Conservation (phyloP, 2,888 invertebrate genomes). For the Nemotelus nigrinus region DNA sequence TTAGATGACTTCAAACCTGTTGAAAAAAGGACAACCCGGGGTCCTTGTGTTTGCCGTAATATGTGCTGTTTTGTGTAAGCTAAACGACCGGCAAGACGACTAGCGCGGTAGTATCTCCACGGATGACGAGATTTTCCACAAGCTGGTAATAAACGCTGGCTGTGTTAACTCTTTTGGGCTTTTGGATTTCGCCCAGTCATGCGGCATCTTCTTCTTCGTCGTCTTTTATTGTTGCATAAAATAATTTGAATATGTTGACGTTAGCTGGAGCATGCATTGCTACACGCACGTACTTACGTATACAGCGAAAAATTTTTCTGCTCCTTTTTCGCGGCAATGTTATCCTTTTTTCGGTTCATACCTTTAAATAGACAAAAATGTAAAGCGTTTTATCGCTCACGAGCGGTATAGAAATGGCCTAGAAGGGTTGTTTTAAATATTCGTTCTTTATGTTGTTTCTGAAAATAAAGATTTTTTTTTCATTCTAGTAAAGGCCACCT, state of each 20-base stretch:
- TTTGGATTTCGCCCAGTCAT: conserved; percentile 18
- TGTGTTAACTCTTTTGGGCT: conserved; percentile 12
- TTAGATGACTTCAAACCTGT: neutral
- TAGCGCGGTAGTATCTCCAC: too few species aligned
- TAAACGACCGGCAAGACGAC: conserved; percentile 8
- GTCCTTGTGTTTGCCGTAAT: conserved; percentile 1
- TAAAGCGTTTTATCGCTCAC: conserved; percentile 16
- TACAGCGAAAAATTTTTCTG: neutral
- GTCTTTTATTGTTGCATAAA: conserved; percentile 32
- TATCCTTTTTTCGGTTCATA: conserved; percentile 27
- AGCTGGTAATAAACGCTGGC: conserved; percentile 25
- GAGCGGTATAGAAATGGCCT: conserved; percentile 16
- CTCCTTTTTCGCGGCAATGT: neutral
- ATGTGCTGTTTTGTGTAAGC: conserved; percentile 30
- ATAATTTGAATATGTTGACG: conserved; percentile 4
- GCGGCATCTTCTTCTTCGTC: neutral
- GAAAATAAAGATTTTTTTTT: conserved; percentile 3
- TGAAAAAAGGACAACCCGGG: neutral
- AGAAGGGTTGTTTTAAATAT: conserved; percentile 1
- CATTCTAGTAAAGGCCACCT: neutral
- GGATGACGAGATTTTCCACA: conserved; percentile 7
- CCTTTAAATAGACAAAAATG: conserved; percentile 25
- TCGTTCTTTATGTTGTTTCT: neutral
- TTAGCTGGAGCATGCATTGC: neutral
- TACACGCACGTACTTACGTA: conserved; percentile 1